Evolutionary conservation across 2,797 vertebrate genomes (phyloP).

Genomic region (Eospalax fontanierii): DNA sequence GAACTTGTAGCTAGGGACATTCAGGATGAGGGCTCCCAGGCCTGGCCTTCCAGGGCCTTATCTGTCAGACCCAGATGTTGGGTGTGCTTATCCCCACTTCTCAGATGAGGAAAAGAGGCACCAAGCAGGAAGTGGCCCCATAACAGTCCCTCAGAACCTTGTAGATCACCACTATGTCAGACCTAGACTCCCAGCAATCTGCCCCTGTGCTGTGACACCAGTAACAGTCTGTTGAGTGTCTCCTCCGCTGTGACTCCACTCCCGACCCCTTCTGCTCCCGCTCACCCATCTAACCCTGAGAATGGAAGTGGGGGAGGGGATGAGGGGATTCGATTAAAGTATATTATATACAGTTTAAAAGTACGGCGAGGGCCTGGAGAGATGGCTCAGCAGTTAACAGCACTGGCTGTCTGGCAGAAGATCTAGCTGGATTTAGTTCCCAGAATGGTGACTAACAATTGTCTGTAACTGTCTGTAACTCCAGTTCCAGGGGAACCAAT

Average conservation of each 20-base stretch:
- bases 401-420: no score
- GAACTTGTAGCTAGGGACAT: neutral
- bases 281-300: neutral
- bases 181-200: neutral
- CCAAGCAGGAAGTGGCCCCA: neutral
- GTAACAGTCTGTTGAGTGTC: neutral
- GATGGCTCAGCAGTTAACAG: no score
- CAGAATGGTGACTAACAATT: no score
- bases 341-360: neutral
- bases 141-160: neutral
- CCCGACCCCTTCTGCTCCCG: neutral
- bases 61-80: neutral
- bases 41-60: neutral
- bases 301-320: no score
- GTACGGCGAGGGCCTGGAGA: no score
- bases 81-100: slow-evolving; percentile 18
- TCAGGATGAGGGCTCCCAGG: neutral
- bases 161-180: neutral
- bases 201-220: neutral
- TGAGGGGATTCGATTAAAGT: neutral
- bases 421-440: no score
- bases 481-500: no score
- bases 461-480: no score
- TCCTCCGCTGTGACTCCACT: neutral
- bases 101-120: slow-evolving; percentile 55